Evolutionary conservation across 2,113 vertebrate genomes (phyloP).

Genomic region (Oryzias javanicus): DNA sequence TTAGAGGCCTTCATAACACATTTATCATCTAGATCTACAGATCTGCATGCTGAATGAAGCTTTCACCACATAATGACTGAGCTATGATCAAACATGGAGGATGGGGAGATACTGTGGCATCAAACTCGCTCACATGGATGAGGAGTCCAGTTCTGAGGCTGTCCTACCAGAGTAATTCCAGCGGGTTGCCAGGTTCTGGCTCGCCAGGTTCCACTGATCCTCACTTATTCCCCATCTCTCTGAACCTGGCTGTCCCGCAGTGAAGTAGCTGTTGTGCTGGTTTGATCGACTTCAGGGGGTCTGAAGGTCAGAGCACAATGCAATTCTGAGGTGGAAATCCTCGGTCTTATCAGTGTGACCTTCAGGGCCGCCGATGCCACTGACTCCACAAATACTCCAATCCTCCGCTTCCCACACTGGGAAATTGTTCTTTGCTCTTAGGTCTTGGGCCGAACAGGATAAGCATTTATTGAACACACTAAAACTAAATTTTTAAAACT

Average conservation of each 20-base stretch:
- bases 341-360: conserved; percentile 77
- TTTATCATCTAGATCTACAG: too few species aligned
- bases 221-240: conserved; percentile 54
- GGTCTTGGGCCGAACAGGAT: too few species aligned
- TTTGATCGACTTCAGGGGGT: conserved; percentile 72
- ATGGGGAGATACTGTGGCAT: conserved; percentile 10
- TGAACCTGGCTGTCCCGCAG: conserved; percentile 56
- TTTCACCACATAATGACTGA: too few species aligned
- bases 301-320: conserved; percentile 73
- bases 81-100: background rate
- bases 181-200: conserved; percentile 29
- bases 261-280: conserved; percentile 42
- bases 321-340: conserved; percentile 66
- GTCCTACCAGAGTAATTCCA: conserved; percentile 26
- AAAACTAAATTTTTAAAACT: too few species aligned
- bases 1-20: too few species aligned
- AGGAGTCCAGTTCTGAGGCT: conserved; percentile 8
- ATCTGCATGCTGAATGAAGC: too few species aligned
- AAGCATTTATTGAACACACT: too few species aligned
- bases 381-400: conserved; percentile 60
- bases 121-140: conserved; percentile 21
- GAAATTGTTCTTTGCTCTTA: conserved; percentile 18
- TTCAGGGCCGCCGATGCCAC: conserved; percentile 70
- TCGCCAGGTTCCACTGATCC: conserved; percentile 61
- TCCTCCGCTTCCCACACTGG: conserved; percentile 24